These are phyloP conservation scores for Agrypnia vestita DNA, from an alignment of 1,140 invertebrate genomes.

Conservation along the genomic window DNA sequence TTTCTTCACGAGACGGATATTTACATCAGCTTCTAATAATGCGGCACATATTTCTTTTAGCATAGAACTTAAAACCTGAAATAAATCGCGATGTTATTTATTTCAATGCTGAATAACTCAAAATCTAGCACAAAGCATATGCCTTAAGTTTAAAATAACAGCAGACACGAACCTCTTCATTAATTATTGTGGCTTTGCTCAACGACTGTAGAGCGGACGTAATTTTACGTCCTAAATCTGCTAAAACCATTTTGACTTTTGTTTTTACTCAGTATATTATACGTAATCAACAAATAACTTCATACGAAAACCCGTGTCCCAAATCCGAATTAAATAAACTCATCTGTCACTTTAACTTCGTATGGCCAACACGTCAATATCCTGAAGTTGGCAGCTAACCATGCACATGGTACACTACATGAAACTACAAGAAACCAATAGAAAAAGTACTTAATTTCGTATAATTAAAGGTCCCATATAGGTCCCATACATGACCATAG, in stretches of 20 bases:
- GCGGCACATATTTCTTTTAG: constrained; percentile 99
- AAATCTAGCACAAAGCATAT: constrained; percentile 61
- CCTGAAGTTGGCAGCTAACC: constrained; percentile 34
- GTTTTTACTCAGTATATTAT: constrained; percentile 17
- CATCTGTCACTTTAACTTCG: constrained; percentile 46
- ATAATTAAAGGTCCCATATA: too few species aligned
- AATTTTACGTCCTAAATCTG: constrained; percentile 99
- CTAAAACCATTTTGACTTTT: constrained; percentile 94
- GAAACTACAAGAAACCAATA: not conserved
- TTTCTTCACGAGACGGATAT: constrained; percentile 96
- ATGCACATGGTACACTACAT: not conserved
- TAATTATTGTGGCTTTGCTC: constrained; percentile 98
- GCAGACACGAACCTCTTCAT: constrained; percentile 88
- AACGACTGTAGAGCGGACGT: constrained; percentile 97
- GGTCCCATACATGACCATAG: too few species aligned
- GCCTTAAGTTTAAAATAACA: constrained; percentile 29
- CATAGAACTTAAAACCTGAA: constrained; percentile 97
- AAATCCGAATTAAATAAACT: constrained; percentile 18
- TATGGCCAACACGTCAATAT: constrained; percentile 52
- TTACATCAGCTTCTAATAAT: constrained; percentile 98
- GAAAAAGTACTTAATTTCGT: not conserved
- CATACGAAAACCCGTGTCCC: constrained; percentile 29
- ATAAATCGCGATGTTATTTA: constrained; percentile 58
- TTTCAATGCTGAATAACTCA: not conserved
- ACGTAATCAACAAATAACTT: constrained; percentile 20